Percentiles rank a stretch among this genome's conserved stretches.
Evolutionary conservation across 2,888 invertebrate species (phyloP).

Genomic region (Liopterus haemorrhoidalis): DNA sequence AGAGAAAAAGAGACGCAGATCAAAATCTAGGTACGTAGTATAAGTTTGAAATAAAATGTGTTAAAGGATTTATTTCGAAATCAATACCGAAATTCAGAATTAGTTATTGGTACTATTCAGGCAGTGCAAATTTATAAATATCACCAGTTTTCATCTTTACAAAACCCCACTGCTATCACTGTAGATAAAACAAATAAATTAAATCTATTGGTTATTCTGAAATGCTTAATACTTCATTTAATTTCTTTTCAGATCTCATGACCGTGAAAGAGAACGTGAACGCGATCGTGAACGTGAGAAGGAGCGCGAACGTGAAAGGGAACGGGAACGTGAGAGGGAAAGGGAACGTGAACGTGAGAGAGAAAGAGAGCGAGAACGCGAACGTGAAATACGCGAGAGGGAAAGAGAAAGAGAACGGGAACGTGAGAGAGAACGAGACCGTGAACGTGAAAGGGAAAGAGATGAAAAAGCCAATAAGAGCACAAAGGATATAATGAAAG

Average conservation of each 20-base stretch:
- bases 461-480: constrained; percentile 50
- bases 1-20: constrained; percentile 43
- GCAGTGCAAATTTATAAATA: too few species aligned
- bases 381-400: constrained; percentile 50
- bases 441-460: constrained; percentile 46
- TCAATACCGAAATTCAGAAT: too few species aligned
- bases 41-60: background rate
- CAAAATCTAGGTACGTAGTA: constrained; percentile 47
- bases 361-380: constrained; percentile 46
- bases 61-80: background rate
- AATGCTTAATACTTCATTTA: too few species aligned
- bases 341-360: constrained; percentile 45
- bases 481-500: constrained; percentile 60
- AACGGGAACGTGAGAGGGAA: constrained; percentile 45
- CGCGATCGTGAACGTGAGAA: constrained; percentile 44
- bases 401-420: constrained; percentile 62
- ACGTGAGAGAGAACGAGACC: constrained; percentile 51
- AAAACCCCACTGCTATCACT: too few species aligned
- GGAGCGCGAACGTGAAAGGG: constrained; percentile 44
- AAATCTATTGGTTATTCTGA: too few species aligned
- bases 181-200: too few species aligned
- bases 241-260: too few species aligned
- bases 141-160: too few species aligned
- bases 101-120: too few species aligned
- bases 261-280: constrained; percentile 46